Evolutionary conservation across 2,113 vertebrate genomes (phyloP).

Genomic region (Passer domesticus): DNA sequence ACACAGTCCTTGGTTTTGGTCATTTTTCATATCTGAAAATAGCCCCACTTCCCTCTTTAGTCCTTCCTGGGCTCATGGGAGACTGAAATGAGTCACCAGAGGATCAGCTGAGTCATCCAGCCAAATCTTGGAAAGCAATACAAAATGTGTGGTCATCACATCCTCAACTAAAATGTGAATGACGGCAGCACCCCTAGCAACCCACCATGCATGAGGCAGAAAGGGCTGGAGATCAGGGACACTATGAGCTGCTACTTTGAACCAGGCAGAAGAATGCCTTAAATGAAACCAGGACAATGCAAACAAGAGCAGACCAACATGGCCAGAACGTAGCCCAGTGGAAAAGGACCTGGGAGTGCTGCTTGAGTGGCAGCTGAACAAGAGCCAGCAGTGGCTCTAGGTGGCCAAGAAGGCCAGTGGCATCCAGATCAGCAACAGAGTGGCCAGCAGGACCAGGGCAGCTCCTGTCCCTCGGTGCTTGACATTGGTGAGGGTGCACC

Average conservation of each 20-base stretch:
- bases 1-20: not conserved
- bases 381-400: not conserved
- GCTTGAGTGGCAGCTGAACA: not conserved
- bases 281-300: not conserved
- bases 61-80: slow-evolving; percentile 13
- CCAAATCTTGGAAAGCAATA: slow-evolving; percentile 15
- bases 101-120: slow-evolving; percentile 43
- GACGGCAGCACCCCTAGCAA: slow-evolving; percentile 28
- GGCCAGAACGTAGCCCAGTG: not conserved
- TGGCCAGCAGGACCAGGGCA: not conserved
- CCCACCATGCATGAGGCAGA: not conserved
- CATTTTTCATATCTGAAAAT: not conserved
- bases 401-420: not conserved
- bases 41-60: not conserved
- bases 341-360: not conserved
- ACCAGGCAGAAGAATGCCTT: not conserved
- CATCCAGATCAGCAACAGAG: not conserved
- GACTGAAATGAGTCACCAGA: slow-evolving; percentile 46
- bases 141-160: slow-evolving; percentile 9
- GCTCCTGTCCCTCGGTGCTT: too few relatives aligned
- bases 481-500: not conserved
- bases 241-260: not conserved
- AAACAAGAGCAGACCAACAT: not conserved
- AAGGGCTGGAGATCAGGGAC: not conserved
- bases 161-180: not conserved